A percentile compares a stretch with the other conserved stretches of the same genome.
These are phyloP conservation scores for Oncorhynchus gorbuscha DNA, from an alignment of 2,113 vertebrate species.

Conservation along the genomic window DNA sequence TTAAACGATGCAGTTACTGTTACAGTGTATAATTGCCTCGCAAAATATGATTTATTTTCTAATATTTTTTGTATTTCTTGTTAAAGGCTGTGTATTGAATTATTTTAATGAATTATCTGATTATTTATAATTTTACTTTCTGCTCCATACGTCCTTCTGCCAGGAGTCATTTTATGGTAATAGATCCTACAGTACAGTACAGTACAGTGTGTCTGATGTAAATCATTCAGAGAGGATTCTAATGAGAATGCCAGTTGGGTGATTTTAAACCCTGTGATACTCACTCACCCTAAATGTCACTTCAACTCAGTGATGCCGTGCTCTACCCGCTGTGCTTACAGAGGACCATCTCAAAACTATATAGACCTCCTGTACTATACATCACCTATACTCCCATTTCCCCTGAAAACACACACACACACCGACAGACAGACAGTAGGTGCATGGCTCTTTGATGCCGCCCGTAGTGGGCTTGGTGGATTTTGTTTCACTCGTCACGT, in stretches of 20 bases:
- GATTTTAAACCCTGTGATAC: too few relatives aligned
- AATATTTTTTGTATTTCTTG: not conserved
- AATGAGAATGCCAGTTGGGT: not conserved
- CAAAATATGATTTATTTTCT: not conserved
- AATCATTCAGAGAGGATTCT: not conserved
- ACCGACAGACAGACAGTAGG: slow-evolving; percentile 54
- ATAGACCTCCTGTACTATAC: too few relatives aligned
- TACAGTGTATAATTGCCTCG: not conserved
- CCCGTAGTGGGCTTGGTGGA: slow-evolving; percentile 51
- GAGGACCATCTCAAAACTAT: too few relatives aligned
- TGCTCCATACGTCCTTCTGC: too few relatives aligned
- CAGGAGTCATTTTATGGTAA: too few relatives aligned
- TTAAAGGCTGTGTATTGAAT: not conserved
- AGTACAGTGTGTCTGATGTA: not conserved
- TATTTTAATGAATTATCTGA: not conserved
- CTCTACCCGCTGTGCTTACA: too few relatives aligned
- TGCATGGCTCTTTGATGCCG: slow-evolving; percentile 57
- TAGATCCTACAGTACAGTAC: not conserved
- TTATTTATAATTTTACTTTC: too few relatives aligned
- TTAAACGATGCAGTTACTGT: not conserved
- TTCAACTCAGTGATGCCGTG: too few relatives aligned
- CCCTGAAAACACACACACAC: not conserved
- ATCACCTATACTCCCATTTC: not conserved
- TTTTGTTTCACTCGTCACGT: slow-evolving; percentile 60
- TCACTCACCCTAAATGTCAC: too few relatives aligned